Percentiles rank a stretch among this genome's conserved stretches.
These are phyloP conservation scores for Drosophila takahashii DNA, from an alignment of 1,140 invertebrate species.

Conservation along the genomic window DNA sequence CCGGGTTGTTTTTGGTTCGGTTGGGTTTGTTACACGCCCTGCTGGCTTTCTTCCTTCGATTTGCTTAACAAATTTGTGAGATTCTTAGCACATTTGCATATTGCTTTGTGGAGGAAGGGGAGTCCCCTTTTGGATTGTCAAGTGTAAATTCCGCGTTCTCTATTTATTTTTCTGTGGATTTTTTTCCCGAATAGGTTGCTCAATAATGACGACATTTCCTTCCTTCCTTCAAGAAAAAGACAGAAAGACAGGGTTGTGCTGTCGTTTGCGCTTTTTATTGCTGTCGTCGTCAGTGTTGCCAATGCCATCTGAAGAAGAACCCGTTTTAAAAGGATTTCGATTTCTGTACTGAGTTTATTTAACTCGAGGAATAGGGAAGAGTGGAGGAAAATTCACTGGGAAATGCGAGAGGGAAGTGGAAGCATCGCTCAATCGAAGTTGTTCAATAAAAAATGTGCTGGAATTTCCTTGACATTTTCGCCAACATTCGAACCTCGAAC, in stretches of 20 bases:
- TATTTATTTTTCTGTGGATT: conserved; percentile 10
- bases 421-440: conserved; percentile 68
- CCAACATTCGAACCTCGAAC: conserved; percentile 36
- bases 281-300: conserved; percentile 58
- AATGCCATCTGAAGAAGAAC: neutral
- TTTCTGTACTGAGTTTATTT: conserved; percentile 71
- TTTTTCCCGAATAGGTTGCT: conserved; percentile 31
- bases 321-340: conserved; percentile 56
- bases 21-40: conserved; percentile 10
- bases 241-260: conserved; percentile 24
- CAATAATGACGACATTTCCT: conserved; percentile 76
- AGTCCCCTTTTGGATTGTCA: conserved; percentile 42
- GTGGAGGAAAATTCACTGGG: neutral
- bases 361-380: conserved; percentile 22
- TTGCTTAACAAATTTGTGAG: conserved; percentile 82
- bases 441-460: conserved; percentile 75
- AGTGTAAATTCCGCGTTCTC: conserved; percentile 60
- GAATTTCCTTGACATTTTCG: conserved; percentile 62
- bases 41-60: conserved; percentile 70
- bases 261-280: conserved; percentile 71
- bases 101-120: conserved; percentile 56
- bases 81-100: conserved; percentile 82
- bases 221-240: conserved; percentile 20
- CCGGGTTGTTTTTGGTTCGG: conserved; percentile 21
- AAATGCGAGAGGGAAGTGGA: neutral